These are phyloP conservation scores for Temnopleurus reevesii DNA, from an alignment of 53 echinoderm and acorn worm genomes.

Conservation along the genomic window DNA sequence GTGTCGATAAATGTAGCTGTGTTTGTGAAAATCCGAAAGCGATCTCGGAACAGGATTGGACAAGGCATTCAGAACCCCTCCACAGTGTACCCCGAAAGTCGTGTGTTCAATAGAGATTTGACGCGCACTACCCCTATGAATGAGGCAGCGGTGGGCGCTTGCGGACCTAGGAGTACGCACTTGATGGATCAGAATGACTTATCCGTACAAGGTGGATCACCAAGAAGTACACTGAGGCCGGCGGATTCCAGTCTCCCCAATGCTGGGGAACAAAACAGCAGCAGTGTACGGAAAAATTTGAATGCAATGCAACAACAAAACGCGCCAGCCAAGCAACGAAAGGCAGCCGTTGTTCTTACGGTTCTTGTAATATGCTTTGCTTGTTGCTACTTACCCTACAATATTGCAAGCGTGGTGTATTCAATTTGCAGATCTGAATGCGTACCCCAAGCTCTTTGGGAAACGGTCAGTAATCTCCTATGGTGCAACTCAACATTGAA, in stretches of 20 bases:
- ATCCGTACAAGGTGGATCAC: too few species aligned
- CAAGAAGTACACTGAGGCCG: too few species aligned
- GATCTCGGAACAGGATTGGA: conserved; percentile 26
- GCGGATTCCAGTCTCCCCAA: too few species aligned
- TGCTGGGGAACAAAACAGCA: background rate
- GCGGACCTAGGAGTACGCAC: too few species aligned
- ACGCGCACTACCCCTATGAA: too few species aligned
- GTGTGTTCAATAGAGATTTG: too few species aligned
- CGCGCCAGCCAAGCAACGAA: conserved; percentile 13
- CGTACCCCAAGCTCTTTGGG: conserved; percentile 47
- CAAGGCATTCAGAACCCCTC: background rate
- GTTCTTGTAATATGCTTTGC: conserved; percentile 48
- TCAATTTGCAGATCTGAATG: conserved; percentile 18
- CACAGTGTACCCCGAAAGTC: too few species aligned
- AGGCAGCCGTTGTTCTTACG: conserved; percentile 11
- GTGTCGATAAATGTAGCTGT: conserved; percentile 59
- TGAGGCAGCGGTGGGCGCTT: too few species aligned
- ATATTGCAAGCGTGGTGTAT: conserved; percentile 5
- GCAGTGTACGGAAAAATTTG: too few species aligned
- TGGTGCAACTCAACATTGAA: conserved; percentile 80
- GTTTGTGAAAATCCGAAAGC: conserved; percentile 52
- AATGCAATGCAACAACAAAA: background rate
- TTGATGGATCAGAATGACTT: too few species aligned
- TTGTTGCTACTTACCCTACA: conserved; percentile 58
- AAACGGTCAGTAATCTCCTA: conserved; percentile 57